phyloP scores from a whole-genome alignment of 2,797 vertebrate genomes.

The Clarias pachynema region DNA sequence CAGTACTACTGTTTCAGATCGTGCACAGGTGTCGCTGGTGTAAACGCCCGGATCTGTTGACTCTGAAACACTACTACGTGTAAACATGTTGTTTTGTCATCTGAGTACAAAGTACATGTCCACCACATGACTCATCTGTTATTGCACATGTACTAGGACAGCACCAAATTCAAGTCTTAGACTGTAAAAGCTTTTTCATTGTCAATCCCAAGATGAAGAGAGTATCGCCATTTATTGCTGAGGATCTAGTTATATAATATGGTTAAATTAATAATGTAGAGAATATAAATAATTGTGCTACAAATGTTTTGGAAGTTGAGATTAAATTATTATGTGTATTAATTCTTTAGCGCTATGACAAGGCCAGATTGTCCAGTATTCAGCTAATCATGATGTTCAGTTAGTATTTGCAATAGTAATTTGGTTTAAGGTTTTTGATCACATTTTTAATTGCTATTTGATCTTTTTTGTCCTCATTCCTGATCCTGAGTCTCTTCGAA shows the following conservation, averaged over 20 bases:
- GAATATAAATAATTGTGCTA: neutral
- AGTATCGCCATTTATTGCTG: neutral
- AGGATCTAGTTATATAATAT: neutral
- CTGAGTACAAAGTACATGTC: slow-evolving; percentile 32
- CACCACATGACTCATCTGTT: slow-evolving; percentile 3
- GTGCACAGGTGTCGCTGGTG: neutral
- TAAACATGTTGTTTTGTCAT: slow-evolving; percentile 22
- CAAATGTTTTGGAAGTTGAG: neutral
- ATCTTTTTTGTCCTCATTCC: neutral
- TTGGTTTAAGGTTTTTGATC: neutral
- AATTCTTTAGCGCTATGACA: neutral
- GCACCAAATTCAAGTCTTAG: neutral
- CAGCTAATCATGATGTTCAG: too few relatives aligned
- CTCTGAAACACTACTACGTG: neutral
- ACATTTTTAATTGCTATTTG: neutral
- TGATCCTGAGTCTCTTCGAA: neutral
- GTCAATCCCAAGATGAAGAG: neutral
- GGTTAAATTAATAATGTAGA: neutral
- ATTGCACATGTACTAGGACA: slow-evolving; percentile 1
- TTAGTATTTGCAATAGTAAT: neutral
- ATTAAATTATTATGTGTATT: neutral
- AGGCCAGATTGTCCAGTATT: neutral
- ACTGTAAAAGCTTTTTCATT: neutral
- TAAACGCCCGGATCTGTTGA: slow-evolving; percentile 21
- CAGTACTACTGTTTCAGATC: neutral